Conservation (phyloP, 2,113 vertebrate genomes). For the Colius striatus region DNA sequence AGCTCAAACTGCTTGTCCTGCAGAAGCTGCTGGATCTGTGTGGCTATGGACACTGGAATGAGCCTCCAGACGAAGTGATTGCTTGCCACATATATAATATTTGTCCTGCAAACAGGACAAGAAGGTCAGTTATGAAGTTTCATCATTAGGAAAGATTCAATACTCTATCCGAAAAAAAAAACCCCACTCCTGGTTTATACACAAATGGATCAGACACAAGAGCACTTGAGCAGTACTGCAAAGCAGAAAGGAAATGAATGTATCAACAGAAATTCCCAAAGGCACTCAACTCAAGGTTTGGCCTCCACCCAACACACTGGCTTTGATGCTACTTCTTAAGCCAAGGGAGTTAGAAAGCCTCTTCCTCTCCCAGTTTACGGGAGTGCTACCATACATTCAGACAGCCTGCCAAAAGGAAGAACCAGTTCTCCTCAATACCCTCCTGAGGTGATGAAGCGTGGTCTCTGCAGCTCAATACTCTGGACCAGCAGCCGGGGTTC, state of each 20-base stretch:
- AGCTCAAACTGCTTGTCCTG: conserved; percentile 99
- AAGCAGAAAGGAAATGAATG: not conserved
- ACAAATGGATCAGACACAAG: not conserved
- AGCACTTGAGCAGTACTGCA: not conserved
- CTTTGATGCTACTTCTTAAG: not conserved
- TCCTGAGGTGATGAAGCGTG: conserved; percentile 94
- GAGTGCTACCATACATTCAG: not conserved
- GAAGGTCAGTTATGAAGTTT: not conserved
- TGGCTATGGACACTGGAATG: conserved; percentile 94
- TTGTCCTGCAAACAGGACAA: conserved; percentile 79
- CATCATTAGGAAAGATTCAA: not conserved
- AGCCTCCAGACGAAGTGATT: conserved; percentile 99
- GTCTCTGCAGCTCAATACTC: conserved; percentile 95
- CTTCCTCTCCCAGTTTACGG: not conserved
- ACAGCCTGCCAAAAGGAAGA: not conserved
- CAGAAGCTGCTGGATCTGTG: conserved; percentile 94
- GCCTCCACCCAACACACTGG: not conserved
- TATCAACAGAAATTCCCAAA: not conserved
- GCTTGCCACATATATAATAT: conserved; percentile 96
- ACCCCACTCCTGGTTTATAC: not conserved
- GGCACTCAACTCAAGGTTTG: not conserved
- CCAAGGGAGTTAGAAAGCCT: not conserved
- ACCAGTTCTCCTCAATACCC: conserved; percentile 75
- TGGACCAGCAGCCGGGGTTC: conserved; percentile 95
- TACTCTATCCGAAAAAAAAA: not conserved